Base-by-base conservation (phyloP, 2,113 vertebrate genomes). In the Otis tarda region DNA sequence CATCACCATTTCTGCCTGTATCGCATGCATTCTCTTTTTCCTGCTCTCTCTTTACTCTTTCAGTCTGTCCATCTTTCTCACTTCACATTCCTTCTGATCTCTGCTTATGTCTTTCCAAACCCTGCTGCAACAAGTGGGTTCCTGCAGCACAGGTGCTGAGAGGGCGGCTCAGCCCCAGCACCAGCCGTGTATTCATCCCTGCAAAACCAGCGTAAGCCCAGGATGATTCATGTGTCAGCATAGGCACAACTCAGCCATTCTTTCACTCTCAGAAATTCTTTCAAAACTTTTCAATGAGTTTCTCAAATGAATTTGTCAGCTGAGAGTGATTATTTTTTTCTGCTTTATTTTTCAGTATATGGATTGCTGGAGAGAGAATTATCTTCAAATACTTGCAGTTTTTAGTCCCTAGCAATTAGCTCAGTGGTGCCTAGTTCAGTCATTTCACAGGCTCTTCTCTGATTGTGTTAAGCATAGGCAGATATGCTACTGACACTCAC, bases 41-140 rank as follows among this genome's bases (percentile, higher is more conserved):
- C 52, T 27, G 2, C 74, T 68, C 50, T 31, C 28, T n/a, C 37
- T 69, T 35, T 55, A 10, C 22, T 73, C 43, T 39, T 47, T 37
- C 60, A 15, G 2, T 16, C 33, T 59, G 13, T 16, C n/a, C 7
- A 16, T 59, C 45, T 22, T 49, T 43, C 21, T 65, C n/a, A 39
- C 22, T 43, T 68, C 55, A 30, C 10, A 7, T 37, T n/a, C 23
- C 60, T 20, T 37, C 63, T 28, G 19, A 12, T 73, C 43, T 73
- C 83, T 28, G 22, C 30, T 61, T 23, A 4, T 1, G 18, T 39
- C 33, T 56, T 43, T 16, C 53, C 71, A 87, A n/a, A 18, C 3
- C 16, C n/a, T 2, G 13, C 49, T 45, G 53, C 18, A 35, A 15
- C 0, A 5, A 22, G 13, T 25, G 15, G 0, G 1, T 13, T 75